Conservation (phyloP, 2,113 vertebrate genomes). For the Mustela lutreola region DNA sequence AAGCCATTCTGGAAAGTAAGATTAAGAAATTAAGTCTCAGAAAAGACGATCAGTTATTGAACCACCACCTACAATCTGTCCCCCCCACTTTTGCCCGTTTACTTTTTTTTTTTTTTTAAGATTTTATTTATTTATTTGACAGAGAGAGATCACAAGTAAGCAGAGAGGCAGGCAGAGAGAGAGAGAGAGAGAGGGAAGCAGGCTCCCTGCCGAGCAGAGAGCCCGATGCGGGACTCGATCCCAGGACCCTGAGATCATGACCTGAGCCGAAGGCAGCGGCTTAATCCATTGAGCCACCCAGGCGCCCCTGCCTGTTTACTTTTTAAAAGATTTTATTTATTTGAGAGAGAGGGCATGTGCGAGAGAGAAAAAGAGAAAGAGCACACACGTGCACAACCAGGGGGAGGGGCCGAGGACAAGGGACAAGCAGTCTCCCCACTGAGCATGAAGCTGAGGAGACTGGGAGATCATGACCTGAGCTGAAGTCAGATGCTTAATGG, state of each 20-base stretch:
- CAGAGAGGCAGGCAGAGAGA: no score
- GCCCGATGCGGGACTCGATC: no score
- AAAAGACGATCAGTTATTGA: background rate
- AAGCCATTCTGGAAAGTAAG: slow-evolving; percentile 58
- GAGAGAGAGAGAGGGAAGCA: no score
- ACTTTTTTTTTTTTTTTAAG: background rate
- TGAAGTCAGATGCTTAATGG: background rate
- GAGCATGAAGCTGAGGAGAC: background rate
- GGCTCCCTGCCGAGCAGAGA: no score
- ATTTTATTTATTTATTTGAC: background rate
- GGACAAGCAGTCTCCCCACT: background rate
- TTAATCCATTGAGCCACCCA: no score
- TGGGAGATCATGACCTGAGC: background rate
- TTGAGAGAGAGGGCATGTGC: background rate
- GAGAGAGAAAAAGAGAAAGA: no score
- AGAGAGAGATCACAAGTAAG: background rate
- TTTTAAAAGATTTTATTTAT: background rate
- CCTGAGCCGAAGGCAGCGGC: no score
- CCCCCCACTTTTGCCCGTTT: background rate
- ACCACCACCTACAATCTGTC: background rate
- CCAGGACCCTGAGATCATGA: no score
- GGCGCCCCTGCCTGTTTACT: background rate
- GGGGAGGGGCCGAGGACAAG: background rate
- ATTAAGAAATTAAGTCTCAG: slow-evolving; percentile 61
- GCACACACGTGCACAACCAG: no score